Percentiles rank a stretch among this genome's conserved stretches.
phyloP scores from a whole-genome alignment of 2,888 invertebrate species.

The Andrena marginata region DNA sequence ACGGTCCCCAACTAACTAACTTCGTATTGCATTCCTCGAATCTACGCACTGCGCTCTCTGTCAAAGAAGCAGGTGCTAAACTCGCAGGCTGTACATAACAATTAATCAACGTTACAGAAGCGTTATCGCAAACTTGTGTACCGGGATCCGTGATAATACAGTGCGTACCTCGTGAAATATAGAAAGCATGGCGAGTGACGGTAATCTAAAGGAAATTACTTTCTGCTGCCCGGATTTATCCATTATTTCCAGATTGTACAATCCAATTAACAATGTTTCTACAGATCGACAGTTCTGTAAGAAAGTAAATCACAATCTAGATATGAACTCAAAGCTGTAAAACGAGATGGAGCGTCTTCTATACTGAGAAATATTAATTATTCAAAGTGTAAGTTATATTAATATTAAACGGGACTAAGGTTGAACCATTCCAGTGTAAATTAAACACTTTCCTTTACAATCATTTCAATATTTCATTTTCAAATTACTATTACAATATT shows the following conservation, averaged over 20 bases:
- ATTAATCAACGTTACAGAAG: constrained; percentile 13
- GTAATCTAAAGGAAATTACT: constrained; percentile 94
- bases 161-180: constrained; percentile 94
- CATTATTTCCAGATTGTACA: constrained; percentile 96
- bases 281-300: constrained; percentile 86
- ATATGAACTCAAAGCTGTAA: not conserved
- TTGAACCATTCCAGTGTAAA: not conserved
- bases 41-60: constrained; percentile 93
- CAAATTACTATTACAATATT: constrained; percentile 79
- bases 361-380: not conserved
- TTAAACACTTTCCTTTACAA: not conserved
- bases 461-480: not conserved
- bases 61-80: constrained; percentile 91
- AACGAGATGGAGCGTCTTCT: too few relatives aligned
- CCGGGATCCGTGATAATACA: not conserved
- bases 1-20: constrained; percentile 95
- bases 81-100: constrained; percentile 88
- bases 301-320: constrained; percentile 20
- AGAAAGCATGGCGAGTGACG: constrained; percentile 95
- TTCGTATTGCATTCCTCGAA: constrained; percentile 96
- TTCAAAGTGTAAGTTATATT: not conserved
- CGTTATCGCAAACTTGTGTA: not conserved
- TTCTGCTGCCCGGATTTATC: constrained; percentile 94
- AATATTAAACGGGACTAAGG: too few relatives aligned
- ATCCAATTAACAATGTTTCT: constrained; percentile 87